phyloP scores from a whole-genome alignment of 2,797 vertebrate genomes.

The Petrocephalus schoutedeni region DNA sequence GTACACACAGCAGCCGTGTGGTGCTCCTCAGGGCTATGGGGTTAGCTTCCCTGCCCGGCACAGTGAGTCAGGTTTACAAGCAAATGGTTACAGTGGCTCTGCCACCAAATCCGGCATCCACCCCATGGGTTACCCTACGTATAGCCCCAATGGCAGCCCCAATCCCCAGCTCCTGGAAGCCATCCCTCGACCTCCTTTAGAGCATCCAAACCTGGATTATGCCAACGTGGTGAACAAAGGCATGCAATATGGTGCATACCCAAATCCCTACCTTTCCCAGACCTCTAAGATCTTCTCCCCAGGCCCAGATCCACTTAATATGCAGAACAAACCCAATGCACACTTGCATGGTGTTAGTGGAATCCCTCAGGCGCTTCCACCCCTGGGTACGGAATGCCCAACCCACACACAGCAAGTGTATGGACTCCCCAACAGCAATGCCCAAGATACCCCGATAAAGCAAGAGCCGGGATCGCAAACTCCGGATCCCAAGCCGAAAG shows the following conservation, averaged over 20 bases:
- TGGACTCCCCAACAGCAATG: constrained; percentile 56
- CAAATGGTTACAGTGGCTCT: constrained; percentile 76
- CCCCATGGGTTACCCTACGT: constrained; percentile 66
- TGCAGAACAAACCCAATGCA: constrained; percentile 74
- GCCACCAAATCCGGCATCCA: constrained; percentile 66
- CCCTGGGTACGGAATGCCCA: constrained; percentile 61
- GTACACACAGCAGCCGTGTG: constrained; percentile 78
- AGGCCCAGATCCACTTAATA: constrained; percentile 68
- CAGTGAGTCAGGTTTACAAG: constrained; percentile 70
- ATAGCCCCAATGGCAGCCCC: constrained; percentile 58
- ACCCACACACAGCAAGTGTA: constrained; percentile 56
- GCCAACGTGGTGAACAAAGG: constrained; percentile 62
- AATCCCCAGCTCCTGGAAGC: constrained; percentile 70
- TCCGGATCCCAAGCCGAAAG: constrained; percentile 58
- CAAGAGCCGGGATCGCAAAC: constrained; percentile 52
- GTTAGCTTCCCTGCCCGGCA: constrained; percentile 75
- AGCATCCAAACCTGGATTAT: constrained; percentile 64
- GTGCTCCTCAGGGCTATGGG: constrained; percentile 69
- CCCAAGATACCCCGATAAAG: constrained; percentile 58
- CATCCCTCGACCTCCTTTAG: constrained; percentile 63
- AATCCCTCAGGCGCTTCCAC: constrained; percentile 60
- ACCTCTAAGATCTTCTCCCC: constrained; percentile 60
- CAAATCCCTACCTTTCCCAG: constrained; percentile 63
- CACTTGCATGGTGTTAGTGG: constrained; percentile 59
- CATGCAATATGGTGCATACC: constrained; percentile 66